phyloP scores from a whole-genome alignment of 1,140 invertebrate genomes.

The Temnothorax longispinosus region DNA sequence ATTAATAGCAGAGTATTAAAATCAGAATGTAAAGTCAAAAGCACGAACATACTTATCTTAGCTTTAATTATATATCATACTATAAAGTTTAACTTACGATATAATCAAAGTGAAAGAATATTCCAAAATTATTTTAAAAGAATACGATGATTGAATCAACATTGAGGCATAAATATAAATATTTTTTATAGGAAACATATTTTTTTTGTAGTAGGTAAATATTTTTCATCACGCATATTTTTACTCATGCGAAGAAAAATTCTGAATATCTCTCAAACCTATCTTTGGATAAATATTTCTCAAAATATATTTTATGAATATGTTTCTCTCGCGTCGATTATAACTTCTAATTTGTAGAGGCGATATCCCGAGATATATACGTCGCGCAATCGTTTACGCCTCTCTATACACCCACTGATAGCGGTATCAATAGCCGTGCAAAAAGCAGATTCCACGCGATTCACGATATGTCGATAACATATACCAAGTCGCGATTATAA shows the following conservation, averaged over 20 bases:
- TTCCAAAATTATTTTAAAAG: not conserved
- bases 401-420: constrained; percentile 48
- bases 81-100: not conserved
- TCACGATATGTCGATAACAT: constrained; percentile 12
- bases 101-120: not conserved
- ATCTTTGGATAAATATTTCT: not conserved
- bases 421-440: not conserved
- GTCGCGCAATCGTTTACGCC: constrained; percentile 44
- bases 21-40: not conserved
- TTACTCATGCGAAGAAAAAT: not conserved
- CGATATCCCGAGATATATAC: constrained; percentile 15
- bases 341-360: not conserved
- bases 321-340: not conserved
- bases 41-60: not conserved
- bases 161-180: not conserved
- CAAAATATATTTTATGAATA: not conserved
- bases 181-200: not conserved
- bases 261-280: not conserved
- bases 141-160: not conserved
- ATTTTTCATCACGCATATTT: not conserved
- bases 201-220: not conserved
- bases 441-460: not conserved
- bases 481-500: constrained; percentile 8
- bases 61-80: not conserved
- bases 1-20: not conserved